A percentile compares a stretch with the other conserved stretches of the same genome.
Evolutionary conservation across 2,888 invertebrate species (phyloP).

Genomic region (Augiades crinisus): DNA sequence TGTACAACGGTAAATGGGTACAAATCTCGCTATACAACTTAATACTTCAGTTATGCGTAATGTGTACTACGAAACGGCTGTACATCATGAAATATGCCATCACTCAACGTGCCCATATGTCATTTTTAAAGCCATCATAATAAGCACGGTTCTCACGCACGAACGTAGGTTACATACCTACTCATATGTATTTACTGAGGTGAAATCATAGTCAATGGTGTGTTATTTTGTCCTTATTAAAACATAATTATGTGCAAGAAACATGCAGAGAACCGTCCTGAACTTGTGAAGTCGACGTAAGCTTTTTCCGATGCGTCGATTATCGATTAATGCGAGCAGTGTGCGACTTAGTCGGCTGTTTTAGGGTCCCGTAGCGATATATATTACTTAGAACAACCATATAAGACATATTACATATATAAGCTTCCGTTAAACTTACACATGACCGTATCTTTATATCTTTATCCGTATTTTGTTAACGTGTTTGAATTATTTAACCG

Average conservation of each 20-base stretch:
- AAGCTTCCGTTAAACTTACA: too few species aligned
- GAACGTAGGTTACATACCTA: constrained; percentile 6
- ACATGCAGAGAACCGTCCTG: constrained; percentile 9
- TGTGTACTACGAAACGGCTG: constrained; percentile 17
- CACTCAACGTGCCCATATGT: constrained; percentile 12
- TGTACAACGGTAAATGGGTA: background rate
- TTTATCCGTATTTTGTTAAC: too few species aligned
- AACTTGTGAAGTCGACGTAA: constrained; percentile 14
- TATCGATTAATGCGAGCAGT: constrained; percentile 24
- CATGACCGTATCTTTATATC: too few species aligned
- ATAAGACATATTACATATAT: too few species aligned
- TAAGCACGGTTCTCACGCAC: constrained; percentile 21
- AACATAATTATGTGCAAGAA: constrained; percentile 23
- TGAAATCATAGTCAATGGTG: constrained; percentile 12
- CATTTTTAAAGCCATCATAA: constrained; percentile 24
- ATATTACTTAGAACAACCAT: too few species aligned
- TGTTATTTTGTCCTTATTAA: constrained; percentile 25
- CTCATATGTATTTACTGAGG: constrained; percentile 14
- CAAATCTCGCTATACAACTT: constrained; percentile 7
- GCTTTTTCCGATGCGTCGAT: constrained; percentile 29
- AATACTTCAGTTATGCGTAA: constrained; percentile 13
- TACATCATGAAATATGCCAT: constrained; percentile 20
- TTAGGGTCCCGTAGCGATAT: too few species aligned
- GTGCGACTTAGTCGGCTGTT: constrained; percentile 27
- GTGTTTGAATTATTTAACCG: too few species aligned